Evolutionary conservation across 2,113 vertebrate species (phyloP).

Genomic region (Leucopsar rothschildi): DNA sequence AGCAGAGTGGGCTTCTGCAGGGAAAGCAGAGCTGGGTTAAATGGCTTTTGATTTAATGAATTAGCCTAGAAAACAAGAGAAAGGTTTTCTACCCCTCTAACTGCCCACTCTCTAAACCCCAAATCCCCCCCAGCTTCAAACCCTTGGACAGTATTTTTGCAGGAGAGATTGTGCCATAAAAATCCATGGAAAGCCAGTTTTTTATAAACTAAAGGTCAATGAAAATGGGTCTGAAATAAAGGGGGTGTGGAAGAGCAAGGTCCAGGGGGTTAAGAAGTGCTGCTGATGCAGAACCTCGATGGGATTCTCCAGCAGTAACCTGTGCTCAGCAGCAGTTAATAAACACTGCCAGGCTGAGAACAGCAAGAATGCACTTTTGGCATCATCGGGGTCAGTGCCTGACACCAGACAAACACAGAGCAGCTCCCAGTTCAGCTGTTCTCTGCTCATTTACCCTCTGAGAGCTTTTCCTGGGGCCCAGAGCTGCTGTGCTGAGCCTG

Average conservation of each 20-base stretch:
- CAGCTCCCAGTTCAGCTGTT: background rate
- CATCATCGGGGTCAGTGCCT: background rate
- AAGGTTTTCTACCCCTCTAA: background rate
- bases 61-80: background rate
- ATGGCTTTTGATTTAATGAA: background rate
- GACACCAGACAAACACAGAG: background rate
- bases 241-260: background rate
- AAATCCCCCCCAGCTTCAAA: background rate
- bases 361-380: background rate
- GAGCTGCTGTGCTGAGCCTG: too few relatives aligned
- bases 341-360: background rate
- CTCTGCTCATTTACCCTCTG: background rate
- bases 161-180: background rate
- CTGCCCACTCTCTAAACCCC: background rate
- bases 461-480: background rate
- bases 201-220: background rate
- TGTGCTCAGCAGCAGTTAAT: background rate
- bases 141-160: background rate
- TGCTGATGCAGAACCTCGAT: background rate
- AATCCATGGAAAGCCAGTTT: fast-evolving
- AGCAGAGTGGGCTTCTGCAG: slow-evolving; percentile 83
- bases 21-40: background rate
- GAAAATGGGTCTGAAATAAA: background rate
- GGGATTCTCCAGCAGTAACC: background rate
- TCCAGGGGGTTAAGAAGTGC: background rate